These are phyloP conservation scores for Desmophyllum pertusum DNA, from an alignment of 92 coral and sea anemone genomes.

Conservation along the genomic window DNA sequence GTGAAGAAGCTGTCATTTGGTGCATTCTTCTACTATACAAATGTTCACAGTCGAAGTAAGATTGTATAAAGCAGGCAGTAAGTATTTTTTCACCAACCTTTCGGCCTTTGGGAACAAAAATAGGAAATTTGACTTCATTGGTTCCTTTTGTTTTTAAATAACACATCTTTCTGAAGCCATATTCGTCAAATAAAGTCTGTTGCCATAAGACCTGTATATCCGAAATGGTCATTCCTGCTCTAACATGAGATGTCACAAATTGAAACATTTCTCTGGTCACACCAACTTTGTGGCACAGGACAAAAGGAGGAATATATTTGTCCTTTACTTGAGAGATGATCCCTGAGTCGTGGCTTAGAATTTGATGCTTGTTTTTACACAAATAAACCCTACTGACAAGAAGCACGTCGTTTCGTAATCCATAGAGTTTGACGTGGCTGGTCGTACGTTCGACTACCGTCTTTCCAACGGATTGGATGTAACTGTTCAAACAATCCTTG, in stretches of 20 bases:
- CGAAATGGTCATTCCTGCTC: constrained; percentile 60
- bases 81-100: constrained; percentile 53
- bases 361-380: constrained; percentile 55
- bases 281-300: constrained; percentile 60
- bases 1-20: constrained; percentile 45
- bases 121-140: constrained; percentile 33
- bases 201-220: constrained; percentile 61
- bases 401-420: constrained; percentile 48
- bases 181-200: constrained; percentile 56
- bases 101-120: constrained; percentile 52
- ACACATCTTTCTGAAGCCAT: constrained; percentile 52
- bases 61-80: constrained; percentile 46
- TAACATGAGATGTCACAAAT: constrained; percentile 54
- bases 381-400: constrained; percentile 52
- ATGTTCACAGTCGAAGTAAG: constrained; percentile 52
- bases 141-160: constrained; percentile 23
- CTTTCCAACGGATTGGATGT: constrained; percentile 56
- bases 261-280: constrained; percentile 50
- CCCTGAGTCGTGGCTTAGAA: constrained; percentile 44
- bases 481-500: constrained; percentile 31
- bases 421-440: constrained; percentile 53
- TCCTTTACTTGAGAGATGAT: constrained; percentile 36
- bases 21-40: constrained; percentile 44
- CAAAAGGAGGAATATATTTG: constrained; percentile 35
- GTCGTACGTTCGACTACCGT: constrained; percentile 39